phyloP scores from a whole-genome alignment of 1,140 invertebrate genomes.

The Parasteatoda tepidariorum region DNA sequence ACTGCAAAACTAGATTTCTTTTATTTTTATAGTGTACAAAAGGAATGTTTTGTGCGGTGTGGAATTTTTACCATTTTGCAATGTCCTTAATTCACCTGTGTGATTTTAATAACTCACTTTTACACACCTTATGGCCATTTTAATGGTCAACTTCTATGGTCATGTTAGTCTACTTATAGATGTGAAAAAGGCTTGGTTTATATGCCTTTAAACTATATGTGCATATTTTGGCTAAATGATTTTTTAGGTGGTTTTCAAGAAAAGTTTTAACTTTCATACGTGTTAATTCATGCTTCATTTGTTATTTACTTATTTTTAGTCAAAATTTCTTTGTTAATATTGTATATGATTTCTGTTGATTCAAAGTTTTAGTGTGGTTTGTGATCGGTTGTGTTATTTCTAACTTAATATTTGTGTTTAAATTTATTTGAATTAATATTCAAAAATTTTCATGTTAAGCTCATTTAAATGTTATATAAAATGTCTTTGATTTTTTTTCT shows the following conservation, averaged over 20 bases:
- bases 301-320: not conserved
- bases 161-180: constrained; percentile 32
- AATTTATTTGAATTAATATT: no score
- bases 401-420: no score
- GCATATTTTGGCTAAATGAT: not conserved
- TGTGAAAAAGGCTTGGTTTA: not conserved
- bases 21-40: constrained; percentile 61
- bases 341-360: no score
- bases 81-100: constrained; percentile 46
- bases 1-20: constrained; percentile 49
- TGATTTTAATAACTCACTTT: constrained; percentile 56
- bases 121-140: constrained; percentile 41
- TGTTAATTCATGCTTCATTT: not conserved
- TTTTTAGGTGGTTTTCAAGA: not conserved
- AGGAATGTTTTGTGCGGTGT: constrained; percentile 30
- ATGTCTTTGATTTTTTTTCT: no score
- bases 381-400: no score
- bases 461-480: no score
- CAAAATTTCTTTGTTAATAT: not conserved
- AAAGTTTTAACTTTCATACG: not conserved
- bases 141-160: not conserved
- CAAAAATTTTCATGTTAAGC: no score
- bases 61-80: constrained; percentile 59
- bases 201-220: not conserved
- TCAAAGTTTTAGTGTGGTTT: no score